Conservation (phyloP, 2,888 invertebrate genomes). For the Aphrophora alni region DNA sequence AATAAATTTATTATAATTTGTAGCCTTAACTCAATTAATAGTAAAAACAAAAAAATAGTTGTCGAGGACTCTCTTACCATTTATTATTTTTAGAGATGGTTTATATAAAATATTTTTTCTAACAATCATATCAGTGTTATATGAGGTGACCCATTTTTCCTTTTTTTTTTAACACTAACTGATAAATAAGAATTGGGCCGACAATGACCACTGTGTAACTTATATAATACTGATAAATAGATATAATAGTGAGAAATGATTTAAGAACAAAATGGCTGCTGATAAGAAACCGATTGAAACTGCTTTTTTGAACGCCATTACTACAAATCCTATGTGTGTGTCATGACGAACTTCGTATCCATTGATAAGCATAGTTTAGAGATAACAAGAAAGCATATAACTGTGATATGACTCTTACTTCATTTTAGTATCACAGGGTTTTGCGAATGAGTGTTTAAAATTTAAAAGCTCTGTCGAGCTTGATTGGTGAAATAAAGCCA, state of each 20-base stretch:
- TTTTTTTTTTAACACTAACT: no score
- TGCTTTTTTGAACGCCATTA: neutral
- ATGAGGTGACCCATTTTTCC: no score
- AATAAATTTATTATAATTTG: no score
- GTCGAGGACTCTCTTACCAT: no score
- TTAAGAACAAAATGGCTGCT: neutral
- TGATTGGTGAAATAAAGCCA: neutral
- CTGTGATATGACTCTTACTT: neutral
- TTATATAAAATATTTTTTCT: no score
- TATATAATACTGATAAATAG: neutral
- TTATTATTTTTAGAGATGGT: no score
- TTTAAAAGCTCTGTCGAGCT: constrained; percentile 23
- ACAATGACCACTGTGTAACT: neutral
- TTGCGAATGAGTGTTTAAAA: constrained; percentile 27
- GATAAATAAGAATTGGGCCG: no score
- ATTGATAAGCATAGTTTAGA: neutral
- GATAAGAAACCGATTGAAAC: neutral
- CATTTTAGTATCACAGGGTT: constrained; percentile 10
- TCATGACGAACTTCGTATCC: neutral
- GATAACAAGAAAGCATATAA: constrained; percentile 18
- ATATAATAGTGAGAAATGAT: no score
- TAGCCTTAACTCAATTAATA: no score
- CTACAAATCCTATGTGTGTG: neutral
- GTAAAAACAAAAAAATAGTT: no score
- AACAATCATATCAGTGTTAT: no score